These are phyloP conservation scores for Nemotelus nigrinus DNA, from an alignment of 2,888 invertebrate species.

Conservation along the genomic window DNA sequence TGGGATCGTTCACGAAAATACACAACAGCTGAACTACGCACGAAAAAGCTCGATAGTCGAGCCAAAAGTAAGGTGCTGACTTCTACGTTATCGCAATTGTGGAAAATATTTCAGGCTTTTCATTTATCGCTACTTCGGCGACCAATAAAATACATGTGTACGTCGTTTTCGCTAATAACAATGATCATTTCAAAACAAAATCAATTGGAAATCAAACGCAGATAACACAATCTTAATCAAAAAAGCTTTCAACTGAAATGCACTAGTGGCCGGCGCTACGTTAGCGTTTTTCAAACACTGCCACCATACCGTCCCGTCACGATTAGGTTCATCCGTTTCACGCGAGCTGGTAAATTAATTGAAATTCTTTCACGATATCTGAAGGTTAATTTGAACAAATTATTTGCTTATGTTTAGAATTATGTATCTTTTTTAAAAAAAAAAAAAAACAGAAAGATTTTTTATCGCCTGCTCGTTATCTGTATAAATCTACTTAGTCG, in stretches of 20 bases:
- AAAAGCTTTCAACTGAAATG: neutral
- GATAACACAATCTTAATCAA: conserved; percentile 35
- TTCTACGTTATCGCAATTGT: neutral
- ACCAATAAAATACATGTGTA: conserved; percentile 35
- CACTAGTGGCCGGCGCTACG: neutral
- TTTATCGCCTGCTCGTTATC: conserved; percentile 1
- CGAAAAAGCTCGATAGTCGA: neutral
- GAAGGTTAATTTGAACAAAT: conserved; percentile 21
- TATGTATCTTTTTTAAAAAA: conserved; percentile 16
- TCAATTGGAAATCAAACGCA: conserved; percentile 5
- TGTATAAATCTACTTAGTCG: neutral
- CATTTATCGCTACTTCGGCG: neutral
- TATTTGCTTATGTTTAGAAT: conserved; percentile 14
- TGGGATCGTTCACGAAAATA: neutral
- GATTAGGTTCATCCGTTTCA: conserved; percentile 17
- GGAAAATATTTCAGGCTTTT: conserved; percentile 9
- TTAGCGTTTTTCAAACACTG: neutral
- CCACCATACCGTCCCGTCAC: neutral
- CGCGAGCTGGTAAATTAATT: conserved; percentile 32
- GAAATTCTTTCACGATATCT: conserved; percentile 28
- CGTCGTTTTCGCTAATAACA: conserved; percentile 30
- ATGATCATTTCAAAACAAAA: neutral
- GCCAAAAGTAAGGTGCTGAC: too few species aligned
- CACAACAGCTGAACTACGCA: conserved; percentile 1
- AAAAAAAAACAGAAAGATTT: neutral